Percentiles rank a stretch among this genome's conserved stretches.
Conservation (phyloP, 2,113 vertebrate species). For the Sorex fumeus region DNA sequence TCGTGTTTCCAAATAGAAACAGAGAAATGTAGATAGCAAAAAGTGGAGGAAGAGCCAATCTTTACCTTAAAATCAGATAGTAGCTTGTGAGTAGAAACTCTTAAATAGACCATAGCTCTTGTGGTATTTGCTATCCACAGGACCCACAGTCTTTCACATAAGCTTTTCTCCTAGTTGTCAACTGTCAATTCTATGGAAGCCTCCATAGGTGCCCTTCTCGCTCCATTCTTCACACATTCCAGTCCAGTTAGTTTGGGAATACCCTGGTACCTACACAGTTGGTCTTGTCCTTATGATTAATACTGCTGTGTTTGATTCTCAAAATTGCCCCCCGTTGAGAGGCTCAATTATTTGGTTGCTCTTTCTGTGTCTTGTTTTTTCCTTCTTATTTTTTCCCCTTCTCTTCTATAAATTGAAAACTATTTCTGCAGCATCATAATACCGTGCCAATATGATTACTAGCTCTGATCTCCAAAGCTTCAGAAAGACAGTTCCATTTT, state of each 20-base stretch:
- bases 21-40: not conserved
- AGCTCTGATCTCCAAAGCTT: not conserved
- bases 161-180: not conserved
- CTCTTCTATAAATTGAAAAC: not conserved
- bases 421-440: conserved; percentile 41
- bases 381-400: not conserved
- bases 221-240: not conserved
- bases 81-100: not conserved
- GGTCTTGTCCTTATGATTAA: not conserved
- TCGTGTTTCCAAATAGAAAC: conserved; percentile 5
- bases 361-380: not conserved
- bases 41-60: not conserved
- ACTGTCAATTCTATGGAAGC: not conserved
- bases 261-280: not conserved
- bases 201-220: not conserved
- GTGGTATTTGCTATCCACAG: not conserved
- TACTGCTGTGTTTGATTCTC: conserved; percentile 6
- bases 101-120: not conserved
- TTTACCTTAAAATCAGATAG: conserved; percentile 35
- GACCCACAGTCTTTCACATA: not conserved
- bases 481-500: not conserved
- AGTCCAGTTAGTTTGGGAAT: not conserved
- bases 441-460: not conserved
- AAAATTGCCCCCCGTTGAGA: not conserved
- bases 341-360: not conserved